These are phyloP conservation scores for Patiria pectinifera DNA, from an alignment of 53 echinoderm and acorn worm species.

Conservation along the genomic window DNA sequence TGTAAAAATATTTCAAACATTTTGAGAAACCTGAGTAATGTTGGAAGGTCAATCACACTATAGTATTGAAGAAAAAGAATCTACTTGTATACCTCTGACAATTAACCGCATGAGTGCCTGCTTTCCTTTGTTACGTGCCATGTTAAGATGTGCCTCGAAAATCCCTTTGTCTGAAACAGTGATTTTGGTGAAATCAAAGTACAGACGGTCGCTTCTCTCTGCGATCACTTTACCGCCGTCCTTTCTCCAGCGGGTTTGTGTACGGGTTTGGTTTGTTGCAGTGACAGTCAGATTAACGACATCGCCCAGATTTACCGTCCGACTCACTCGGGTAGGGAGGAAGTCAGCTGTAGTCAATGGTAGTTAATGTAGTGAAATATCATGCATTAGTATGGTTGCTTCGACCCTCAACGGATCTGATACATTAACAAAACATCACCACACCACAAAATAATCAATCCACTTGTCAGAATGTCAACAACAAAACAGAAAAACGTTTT, in stretches of 20 bases:
- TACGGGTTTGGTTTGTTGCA: neutral
- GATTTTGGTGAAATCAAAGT: neutral
- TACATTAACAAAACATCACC: too few species aligned
- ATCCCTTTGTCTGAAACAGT: neutral
- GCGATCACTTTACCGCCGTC: neutral
- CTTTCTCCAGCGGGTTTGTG: constrained; percentile 16
- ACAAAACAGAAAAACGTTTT: too few species aligned
- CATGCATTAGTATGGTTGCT: too few species aligned
- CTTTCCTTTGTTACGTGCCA: neutral
- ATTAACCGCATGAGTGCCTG: constrained; percentile 35
- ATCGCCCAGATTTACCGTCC: constrained; percentile 57
- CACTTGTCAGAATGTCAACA: too few species aligned
- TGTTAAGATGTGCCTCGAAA: constrained; percentile 13
- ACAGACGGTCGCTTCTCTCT: neutral
- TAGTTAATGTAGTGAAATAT: too few species aligned
- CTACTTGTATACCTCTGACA: constrained; percentile 53
- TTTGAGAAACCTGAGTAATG: neutral
- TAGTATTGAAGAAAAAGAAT: too few species aligned
- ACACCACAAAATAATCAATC: too few species aligned
- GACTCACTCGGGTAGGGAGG: constrained; percentile 29
- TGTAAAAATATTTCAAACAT: neutral
- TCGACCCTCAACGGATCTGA: too few species aligned
- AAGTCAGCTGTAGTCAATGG: constrained; percentile 52
- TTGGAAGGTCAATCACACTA: too few species aligned
- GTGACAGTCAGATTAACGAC: constrained; percentile 22